These are phyloP conservation scores for Schizotus pectinicornis DNA, from an alignment of 2,888 invertebrate genomes.

Conservation along the genomic window DNA sequence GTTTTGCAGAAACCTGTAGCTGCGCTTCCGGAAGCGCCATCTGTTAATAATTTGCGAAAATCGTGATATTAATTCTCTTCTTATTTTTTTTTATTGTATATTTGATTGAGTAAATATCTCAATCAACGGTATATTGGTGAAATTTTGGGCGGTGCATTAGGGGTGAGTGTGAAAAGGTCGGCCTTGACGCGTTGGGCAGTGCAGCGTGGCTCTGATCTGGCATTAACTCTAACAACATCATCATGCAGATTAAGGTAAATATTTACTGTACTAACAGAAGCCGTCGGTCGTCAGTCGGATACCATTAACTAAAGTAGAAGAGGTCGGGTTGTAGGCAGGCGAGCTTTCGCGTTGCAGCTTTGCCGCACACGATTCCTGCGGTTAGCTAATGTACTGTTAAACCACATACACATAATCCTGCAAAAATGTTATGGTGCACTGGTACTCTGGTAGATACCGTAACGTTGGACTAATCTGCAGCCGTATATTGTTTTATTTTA, in stretches of 20 bases:
- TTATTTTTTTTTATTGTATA: too few relatives aligned
- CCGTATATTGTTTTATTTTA: conserved; percentile 28
- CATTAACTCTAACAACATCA: conserved; percentile 20
- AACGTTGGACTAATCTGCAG: conserved; percentile 25
- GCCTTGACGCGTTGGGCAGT: conserved; percentile 6
- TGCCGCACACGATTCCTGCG: conserved; percentile 31
- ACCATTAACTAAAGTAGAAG: conserved; percentile 32
- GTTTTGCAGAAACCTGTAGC: not conserved
- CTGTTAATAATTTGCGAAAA: too few relatives aligned
- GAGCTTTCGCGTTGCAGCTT: conserved; percentile 22
- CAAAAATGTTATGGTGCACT: conserved; percentile 36
- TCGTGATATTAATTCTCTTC: too few relatives aligned
- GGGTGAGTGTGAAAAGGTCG: conserved; percentile 4
- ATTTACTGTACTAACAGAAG: conserved; percentile 33
- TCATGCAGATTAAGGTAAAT: conserved; percentile 34
- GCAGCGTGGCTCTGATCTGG: conserved; percentile 4
- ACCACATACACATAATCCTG: conserved; percentile 42
- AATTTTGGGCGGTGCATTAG: not conserved
- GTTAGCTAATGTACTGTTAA: conserved; percentile 45
- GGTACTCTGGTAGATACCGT: conserved; percentile 16
- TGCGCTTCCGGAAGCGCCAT: not conserved
- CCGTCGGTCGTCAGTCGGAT: conserved; percentile 31
- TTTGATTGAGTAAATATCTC: too few relatives aligned
- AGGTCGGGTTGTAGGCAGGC: conserved; percentile 15
- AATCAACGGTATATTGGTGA: too few relatives aligned